Percentiles rank a stretch among this genome's conserved stretches.
Evolutionary conservation across 2,113 vertebrate genomes (phyloP).

Genomic region (Saccopteryx bilineata): DNA sequence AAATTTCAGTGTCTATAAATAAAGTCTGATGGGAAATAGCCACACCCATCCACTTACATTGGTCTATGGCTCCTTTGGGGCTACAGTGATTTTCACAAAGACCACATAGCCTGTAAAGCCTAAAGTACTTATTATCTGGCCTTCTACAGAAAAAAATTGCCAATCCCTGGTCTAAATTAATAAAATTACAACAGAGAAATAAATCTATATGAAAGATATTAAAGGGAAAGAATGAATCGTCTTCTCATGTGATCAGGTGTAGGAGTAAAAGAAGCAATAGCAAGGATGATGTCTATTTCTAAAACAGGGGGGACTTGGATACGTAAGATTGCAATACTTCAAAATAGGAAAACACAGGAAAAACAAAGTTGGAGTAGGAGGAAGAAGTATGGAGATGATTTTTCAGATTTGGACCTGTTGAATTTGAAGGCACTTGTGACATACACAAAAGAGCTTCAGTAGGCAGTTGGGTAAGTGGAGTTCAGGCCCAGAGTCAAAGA

Average conservation of each 20-base stretch:
- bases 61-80: neutral
- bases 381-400: neutral
- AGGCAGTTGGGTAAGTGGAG: neutral
- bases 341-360: neutral
- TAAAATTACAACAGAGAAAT: neutral
- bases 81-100: neutral
- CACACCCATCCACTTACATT: slow-evolving; percentile 17
- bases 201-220: neutral
- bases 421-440: neutral
- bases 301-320: neutral
- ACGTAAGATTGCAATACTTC: neutral
- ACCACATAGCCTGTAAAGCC: neutral
- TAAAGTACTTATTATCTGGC: neutral
- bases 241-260: neutral
- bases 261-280: neutral
- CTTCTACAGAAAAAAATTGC: neutral
- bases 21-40: neutral
- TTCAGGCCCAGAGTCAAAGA: neutral
- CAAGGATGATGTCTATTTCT: slow-evolving; percentile 18
- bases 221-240: neutral
- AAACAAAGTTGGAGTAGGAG: neutral
- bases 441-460: neutral
- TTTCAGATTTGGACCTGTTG: neutral
- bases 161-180: neutral
- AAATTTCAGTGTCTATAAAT: slow-evolving; percentile 40